Base-by-base conservation (phyloP, 92 coral and sea anemone genomes). In the Actinernus sp. region DNA sequence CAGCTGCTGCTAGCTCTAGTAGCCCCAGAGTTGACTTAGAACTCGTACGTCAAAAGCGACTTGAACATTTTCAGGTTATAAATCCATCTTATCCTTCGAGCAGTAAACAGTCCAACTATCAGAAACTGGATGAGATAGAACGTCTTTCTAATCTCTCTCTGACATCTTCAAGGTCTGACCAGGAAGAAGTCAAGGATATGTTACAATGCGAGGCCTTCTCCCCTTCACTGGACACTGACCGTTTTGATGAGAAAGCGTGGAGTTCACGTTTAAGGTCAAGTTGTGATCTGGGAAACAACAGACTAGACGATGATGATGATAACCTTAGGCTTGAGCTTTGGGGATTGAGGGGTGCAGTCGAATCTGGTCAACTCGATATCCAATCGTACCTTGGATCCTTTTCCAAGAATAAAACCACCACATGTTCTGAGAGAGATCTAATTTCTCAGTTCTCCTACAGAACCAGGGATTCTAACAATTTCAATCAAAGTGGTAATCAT, bases 311-410 rank as follows among this genome's bases (percentile, higher is more conserved):
- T 28, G 97, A 83, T 33, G 86, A 73, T 31, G 83, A 90, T 19
- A 85, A 87, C 18, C 37, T 82, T 18, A 84, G 80, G 28, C 66
- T 87, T 18, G 97, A 94, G 53, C 52, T 81, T 27, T 94, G 92
- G 97, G 97, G 95, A 1, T 64, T 91, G 36, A 82, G 83, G 46
- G 92, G 86, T 40, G 89, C 97, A 26, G 92, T 90, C 0, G 50
- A 76, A 50, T 73, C 89, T 10, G 97, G 97, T 0, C 78, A 90
- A 24, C 70, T 90, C 11, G 83, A 90, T 40, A 49, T 90, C 17
- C 32, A 71, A 24, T 75, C 88, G 0, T 82, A 76, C 62, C 52
- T 87, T 45, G 55, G 66, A 1, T 59, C 72, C 31, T 23, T 13
- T 4, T 34, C 23, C 55, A n/a, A n/a, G n/a, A n/a, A n/a, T n/a